Percentiles rank a stretch among this genome's conserved stretches.
These are phyloP conservation scores for Battus philenor DNA, from an alignment of 1,140 invertebrate species.

Conservation along the genomic window DNA sequence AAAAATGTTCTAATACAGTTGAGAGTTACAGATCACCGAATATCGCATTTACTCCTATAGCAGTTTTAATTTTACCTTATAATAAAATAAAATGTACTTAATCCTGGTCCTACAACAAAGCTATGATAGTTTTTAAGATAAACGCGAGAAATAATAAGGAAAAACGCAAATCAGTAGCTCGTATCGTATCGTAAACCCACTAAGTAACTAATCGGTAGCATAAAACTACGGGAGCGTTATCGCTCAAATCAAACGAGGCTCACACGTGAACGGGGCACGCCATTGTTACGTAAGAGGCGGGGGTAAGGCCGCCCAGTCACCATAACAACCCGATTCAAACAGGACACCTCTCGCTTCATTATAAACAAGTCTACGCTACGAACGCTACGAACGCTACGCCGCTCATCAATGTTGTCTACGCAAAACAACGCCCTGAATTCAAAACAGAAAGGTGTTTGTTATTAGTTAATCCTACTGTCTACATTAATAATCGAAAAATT, in stretches of 20 bases:
- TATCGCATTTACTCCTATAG: no score
- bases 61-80: no score
- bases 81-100: no score
- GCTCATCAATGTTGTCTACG: not conserved
- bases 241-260: constrained; percentile 22
- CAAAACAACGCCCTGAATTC: not conserved
- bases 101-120: no score
- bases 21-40: no score
- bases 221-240: constrained; percentile 31
- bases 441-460: not conserved
- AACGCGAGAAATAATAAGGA: no score
- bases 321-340: constrained; percentile 49
- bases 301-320: constrained; percentile 30
- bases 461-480: no score
- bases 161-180: constrained; percentile 27
- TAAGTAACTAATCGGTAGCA: constrained; percentile 24
- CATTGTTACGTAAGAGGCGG: constrained; percentile 34
- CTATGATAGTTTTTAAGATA: no score
- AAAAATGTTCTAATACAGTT: no score
- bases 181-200: constrained; percentile 19
- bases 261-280: constrained; percentile 35
- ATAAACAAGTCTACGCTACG: constrained; percentile 29
- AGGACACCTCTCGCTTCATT: constrained; percentile 16
- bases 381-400: not conserved
- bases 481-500: not conserved